A percentile compares a stretch with the other conserved stretches of the same genome.
These are phyloP conservation scores for Holcopasites calliopsidis DNA, from an alignment of 1,140 invertebrate genomes.

Conservation along the genomic window DNA sequence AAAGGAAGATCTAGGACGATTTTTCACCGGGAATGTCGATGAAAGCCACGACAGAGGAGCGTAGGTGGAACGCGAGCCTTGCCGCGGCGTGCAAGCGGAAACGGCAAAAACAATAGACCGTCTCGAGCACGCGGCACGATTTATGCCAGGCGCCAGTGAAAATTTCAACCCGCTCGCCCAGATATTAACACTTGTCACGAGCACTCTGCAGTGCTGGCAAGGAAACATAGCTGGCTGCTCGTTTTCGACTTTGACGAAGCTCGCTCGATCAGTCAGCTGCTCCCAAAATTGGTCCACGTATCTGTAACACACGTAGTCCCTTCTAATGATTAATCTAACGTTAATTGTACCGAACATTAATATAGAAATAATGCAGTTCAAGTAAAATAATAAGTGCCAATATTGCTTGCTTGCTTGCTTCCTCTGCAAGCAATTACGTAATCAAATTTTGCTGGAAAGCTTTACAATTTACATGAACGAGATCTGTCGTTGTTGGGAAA, in stretches of 20 bases:
- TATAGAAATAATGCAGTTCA: no score
- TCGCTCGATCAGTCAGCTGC: constrained; percentile 18
- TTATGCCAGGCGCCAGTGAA: constrained; percentile 31
- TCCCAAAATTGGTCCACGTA: no score
- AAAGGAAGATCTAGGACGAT: background rate
- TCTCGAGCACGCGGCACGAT: constrained; percentile 39
- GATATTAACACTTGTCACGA: constrained; percentile 48
- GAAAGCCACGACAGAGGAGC: no score
- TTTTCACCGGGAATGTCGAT: background rate
- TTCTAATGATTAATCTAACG: background rate
- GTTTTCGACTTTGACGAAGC: constrained; percentile 39
- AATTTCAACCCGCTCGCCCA: constrained; percentile 17
- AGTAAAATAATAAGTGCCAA: no score
- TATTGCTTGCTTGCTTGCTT: no score
- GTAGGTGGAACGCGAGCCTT: background rate
- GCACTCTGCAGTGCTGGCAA: constrained; percentile 33
- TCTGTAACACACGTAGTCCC: background rate
- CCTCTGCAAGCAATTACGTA: no score
- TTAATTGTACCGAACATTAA: no score
- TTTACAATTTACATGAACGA: no score
- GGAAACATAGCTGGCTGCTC: background rate
- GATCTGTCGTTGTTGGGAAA: no score
- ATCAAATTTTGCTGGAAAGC: no score
- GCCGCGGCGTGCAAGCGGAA: background rate
- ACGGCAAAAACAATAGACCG: constrained; percentile 45